Evolutionary conservation across 2,113 vertebrate genomes (phyloP).

Genomic region (Oxyruncus cristatus): DNA sequence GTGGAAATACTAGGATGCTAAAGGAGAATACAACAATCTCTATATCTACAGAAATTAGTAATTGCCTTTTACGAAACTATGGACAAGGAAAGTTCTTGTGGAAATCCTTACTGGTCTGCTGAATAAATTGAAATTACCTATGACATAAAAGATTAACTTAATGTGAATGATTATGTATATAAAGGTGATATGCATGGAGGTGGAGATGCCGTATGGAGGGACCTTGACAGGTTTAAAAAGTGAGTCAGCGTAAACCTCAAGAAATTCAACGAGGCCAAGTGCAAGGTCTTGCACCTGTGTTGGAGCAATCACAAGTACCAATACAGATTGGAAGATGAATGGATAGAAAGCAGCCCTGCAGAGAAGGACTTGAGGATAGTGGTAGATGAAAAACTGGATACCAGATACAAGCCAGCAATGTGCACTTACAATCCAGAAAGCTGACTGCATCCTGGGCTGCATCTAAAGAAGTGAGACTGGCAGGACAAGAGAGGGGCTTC

Average conservation of each 20-base stretch:
- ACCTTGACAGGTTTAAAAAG: background rate
- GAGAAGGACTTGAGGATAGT: background rate
- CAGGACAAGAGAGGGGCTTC: background rate
- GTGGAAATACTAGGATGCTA: background rate
- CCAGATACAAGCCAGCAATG: background rate
- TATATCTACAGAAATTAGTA: background rate
- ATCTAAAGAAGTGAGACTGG: rapidly evolving
- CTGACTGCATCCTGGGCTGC: rapidly evolving
- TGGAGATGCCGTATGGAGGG: background rate
- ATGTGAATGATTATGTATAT: background rate
- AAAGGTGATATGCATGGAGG: rapidly evolving
- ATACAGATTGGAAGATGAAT: background rate
- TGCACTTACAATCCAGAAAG: background rate
- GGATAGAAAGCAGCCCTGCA: background rate
- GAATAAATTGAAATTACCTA: background rate
- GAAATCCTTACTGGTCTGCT: background rate
- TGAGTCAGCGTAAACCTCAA: background rate
- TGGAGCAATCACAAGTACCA: background rate
- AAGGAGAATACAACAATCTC: background rate
- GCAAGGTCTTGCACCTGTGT: background rate
- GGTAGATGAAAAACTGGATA: background rate
- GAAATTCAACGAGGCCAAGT: background rate
- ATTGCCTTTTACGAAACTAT: background rate
- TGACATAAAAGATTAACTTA: background rate
- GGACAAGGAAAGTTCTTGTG: background rate